Conservation (phyloP, 2,888 invertebrate genomes). For the Sarcophaga caerulescens region DNA sequence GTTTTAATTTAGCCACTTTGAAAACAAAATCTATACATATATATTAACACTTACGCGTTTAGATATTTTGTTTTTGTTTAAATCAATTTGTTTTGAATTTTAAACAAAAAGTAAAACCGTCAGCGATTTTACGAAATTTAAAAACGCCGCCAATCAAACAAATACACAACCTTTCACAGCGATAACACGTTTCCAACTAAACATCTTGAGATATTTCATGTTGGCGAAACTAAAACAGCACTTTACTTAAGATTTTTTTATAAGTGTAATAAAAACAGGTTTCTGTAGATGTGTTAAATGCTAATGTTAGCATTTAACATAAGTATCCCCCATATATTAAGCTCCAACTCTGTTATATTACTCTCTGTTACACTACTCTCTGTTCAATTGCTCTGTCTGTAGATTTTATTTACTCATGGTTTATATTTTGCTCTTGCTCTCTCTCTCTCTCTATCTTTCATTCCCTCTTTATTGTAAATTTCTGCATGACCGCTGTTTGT, state of each 20-base stretch:
- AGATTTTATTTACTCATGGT: too few relatives aligned
- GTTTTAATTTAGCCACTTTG: conserved; percentile 32
- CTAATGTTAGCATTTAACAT: conserved; percentile 6
- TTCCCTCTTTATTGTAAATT: too few relatives aligned
- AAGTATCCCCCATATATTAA: conserved; percentile 5
- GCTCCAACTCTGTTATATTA: not conserved
- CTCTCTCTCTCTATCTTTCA: too few relatives aligned
- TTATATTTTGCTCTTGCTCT: too few relatives aligned
- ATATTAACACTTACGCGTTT: conserved; percentile 46
- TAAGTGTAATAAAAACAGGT: conserved; percentile 23
- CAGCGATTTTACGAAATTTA: conserved; percentile 36
- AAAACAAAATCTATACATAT: not conserved
- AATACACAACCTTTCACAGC: conserved; percentile 18
- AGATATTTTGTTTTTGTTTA: not conserved
- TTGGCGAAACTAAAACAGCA: conserved; percentile 44
- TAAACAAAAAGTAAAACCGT: conserved; percentile 28
- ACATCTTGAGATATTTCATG: conserved; percentile 32
- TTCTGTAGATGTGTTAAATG: conserved; percentile 15
- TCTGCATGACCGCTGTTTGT: too few relatives aligned
- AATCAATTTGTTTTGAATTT: not conserved
- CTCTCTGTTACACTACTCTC: not conserved
- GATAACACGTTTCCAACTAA: conserved; percentile 50
- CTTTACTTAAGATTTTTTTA: conserved; percentile 34
- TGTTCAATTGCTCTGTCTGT: too few relatives aligned
- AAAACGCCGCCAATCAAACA: conserved; percentile 1